Evolutionary conservation across 2,797 vertebrate genomes (phyloP).

Genomic region (Cyprinodon diabolis): DNA sequence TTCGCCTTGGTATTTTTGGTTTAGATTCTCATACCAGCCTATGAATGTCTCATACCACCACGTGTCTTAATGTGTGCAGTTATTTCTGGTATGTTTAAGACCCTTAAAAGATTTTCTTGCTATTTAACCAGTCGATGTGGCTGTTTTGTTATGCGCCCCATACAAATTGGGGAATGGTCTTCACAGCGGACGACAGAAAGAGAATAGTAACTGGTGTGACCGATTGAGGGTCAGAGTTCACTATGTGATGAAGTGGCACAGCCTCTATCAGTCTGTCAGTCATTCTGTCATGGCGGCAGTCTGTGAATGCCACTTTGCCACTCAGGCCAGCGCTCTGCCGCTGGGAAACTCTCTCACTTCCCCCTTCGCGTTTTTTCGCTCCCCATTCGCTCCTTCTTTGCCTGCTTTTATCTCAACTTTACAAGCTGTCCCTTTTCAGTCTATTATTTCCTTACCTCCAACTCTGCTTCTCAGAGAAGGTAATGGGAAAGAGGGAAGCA

Average conservation of each 20-base stretch:
- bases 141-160: constrained; percentile 66
- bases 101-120: constrained; percentile 45
- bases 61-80: constrained; percentile 18
- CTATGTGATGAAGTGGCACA: constrained; percentile 78
- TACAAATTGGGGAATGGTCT: constrained; percentile 80
- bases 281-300: constrained; percentile 72
- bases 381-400: constrained; percentile 58
- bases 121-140: constrained; percentile 65
- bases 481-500: constrained; percentile 46
- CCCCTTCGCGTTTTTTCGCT: constrained; percentile 51
- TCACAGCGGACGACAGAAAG: constrained; percentile 69
- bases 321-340: constrained; percentile 64
- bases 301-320: constrained; percentile 74
- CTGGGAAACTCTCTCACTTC: constrained; percentile 71
- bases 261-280: constrained; percentile 80
- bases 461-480: constrained; percentile 51
- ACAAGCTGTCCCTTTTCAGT: constrained; percentile 78
- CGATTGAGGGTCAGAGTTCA: constrained; percentile 76
- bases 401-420: constrained; percentile 80
- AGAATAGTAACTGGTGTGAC: constrained; percentile 79
- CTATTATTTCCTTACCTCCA: constrained; percentile 77
- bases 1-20: not conserved
- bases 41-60: not conserved
- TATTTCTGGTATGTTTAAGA: constrained; percentile 61
- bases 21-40: not conserved